A percentile compares a stretch with the other conserved stretches of the same genome.
These are phyloP conservation scores for Dendrocopos noguchii DNA, from an alignment of 2,113 vertebrate species.

Conservation along the genomic window DNA sequence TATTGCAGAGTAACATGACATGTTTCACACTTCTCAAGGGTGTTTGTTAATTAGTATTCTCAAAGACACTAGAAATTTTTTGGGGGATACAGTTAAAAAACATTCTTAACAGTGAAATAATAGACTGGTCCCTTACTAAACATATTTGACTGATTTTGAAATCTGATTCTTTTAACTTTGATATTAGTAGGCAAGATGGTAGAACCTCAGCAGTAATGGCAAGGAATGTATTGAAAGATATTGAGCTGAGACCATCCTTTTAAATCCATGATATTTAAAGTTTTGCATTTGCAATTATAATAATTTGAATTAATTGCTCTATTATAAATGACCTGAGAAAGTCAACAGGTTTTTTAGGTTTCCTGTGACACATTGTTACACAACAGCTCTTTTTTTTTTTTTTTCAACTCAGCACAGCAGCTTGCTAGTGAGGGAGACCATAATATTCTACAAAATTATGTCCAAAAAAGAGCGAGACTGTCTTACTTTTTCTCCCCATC, in stretches of 20 bases:
- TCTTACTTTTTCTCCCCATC: background rate
- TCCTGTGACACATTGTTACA: background rate
- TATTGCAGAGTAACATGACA: background rate
- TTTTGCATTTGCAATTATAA: background rate
- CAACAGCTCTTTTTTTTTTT: background rate
- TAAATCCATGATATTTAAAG: background rate
- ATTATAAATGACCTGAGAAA: background rate
- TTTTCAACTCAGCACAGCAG: background rate
- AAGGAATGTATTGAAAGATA: background rate
- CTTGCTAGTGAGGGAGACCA: background rate
- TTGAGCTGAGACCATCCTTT: background rate
- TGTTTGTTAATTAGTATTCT: background rate
- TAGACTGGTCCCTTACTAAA: background rate
- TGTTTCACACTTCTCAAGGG: background rate
- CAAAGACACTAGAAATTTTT: background rate
- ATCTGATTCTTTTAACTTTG: background rate
- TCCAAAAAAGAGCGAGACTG: background rate
- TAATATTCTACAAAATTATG: background rate
- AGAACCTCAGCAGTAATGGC: background rate
- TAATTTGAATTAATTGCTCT: background rate
- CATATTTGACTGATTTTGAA: background rate
- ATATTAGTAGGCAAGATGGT: background rate
- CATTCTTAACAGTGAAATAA: background rate
- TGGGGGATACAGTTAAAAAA: background rate
- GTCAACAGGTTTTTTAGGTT: background rate